Evolutionary conservation across 2,113 vertebrate genomes (phyloP).

Genomic region (Gallinago jamesoni): DNA sequence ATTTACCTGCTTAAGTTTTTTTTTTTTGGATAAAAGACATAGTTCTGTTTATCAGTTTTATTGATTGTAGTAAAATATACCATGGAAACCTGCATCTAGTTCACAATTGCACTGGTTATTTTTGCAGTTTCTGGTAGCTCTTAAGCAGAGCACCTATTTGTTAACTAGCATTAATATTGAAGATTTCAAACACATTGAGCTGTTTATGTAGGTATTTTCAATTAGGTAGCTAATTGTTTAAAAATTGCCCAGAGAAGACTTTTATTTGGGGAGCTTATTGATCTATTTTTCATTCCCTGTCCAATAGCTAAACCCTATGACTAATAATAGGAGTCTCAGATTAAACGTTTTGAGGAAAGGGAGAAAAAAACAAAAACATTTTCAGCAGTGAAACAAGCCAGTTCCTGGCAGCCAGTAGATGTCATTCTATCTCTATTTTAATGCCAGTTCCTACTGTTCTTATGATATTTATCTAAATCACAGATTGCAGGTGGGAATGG

Average conservation of each 20-base stretch:
- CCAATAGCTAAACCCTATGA: neutral
- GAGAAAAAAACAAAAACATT: neutral
- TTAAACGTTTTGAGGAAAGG: conserved; percentile 2
- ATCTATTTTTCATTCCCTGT: neutral
- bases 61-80: neutral
- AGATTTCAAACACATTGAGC: neutral
- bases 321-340: neutral
- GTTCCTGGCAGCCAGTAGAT: conserved; percentile 68
- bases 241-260: neutral
- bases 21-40: neutral
- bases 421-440: conserved; percentile 73
- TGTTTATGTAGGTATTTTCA: neutral
- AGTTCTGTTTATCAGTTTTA: neutral
- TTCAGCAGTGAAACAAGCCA: neutral
- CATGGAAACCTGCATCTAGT: neutral
- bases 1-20: neutral
- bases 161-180: neutral
- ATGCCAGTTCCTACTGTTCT: neutral
- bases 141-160: neutral
- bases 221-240: neutral
- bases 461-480: conserved; percentile 30
- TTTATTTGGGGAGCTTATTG: neutral
- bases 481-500: neutral
- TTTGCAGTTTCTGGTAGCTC: neutral
- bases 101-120: neutral